Conservation (phyloP, 2,113 vertebrate genomes). For the Tursiops truncatus region DNA sequence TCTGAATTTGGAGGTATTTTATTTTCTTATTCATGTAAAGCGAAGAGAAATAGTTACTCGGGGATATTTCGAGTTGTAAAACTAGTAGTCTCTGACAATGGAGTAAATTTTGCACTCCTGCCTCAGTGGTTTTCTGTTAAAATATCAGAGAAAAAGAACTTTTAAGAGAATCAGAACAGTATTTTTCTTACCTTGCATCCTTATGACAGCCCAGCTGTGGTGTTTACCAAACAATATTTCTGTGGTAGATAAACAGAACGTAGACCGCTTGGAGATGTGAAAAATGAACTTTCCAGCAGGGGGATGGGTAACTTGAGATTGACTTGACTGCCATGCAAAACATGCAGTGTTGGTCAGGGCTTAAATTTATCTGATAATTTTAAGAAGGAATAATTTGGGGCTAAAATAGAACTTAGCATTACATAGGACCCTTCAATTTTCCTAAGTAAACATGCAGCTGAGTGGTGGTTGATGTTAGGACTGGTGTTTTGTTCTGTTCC, state of each 20-base stretch:
- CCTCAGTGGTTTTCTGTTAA: not conserved
- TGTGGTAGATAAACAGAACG: not conserved
- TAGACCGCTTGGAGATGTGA: not conserved
- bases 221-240: not conserved
- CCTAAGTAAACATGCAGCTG: not conserved
- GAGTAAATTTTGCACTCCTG: not conserved
- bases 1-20: not conserved
- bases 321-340: not conserved
- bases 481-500: not conserved
- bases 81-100: not conserved
- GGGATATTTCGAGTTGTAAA: not conserved
- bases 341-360: not conserved
- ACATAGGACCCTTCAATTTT: not conserved
- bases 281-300: not conserved
- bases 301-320: not conserved
- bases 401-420: not conserved
- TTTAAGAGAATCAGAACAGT: not conserved
- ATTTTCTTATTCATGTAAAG: not conserved
- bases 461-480: not conserved
- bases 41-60: not conserved
- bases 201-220: not conserved
- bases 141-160: not conserved
- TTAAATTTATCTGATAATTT: not conserved
- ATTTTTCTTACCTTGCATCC: not conserved
- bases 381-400: not conserved